Evolutionary conservation across 92 coral and sea anemone species (phyloP), one percentile per base, ranked within the genome.

Genomic region (Blastomussa wellsi): DNA sequence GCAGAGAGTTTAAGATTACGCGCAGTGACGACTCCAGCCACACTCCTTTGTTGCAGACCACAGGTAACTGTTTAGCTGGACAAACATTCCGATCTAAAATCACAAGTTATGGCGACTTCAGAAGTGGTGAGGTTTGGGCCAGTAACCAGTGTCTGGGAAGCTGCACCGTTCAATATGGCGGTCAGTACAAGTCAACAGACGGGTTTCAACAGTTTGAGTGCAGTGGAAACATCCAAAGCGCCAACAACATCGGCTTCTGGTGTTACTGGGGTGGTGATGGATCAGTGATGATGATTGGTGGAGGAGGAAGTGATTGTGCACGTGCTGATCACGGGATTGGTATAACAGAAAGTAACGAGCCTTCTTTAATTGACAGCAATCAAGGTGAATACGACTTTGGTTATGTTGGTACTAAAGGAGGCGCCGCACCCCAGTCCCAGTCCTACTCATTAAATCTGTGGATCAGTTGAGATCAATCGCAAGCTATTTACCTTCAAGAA

Each of bases 21-120:
- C 91, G 90, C n/a, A 88, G 84, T 73, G 91, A 91, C 20, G 92
- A 88, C 77, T 39, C 44, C 17, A 49, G 49, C 16, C 94, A 91
- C 38, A 88, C 92, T 11, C 66, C 84, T 22, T 77, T 88, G 53
- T 44, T 91, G 15, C 78, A 57, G 71, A 91, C 94, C 29, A 74
- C 60, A 7, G 85, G 68, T 24, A 38, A 84, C 88, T 91, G 94
- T 51, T 77, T 84, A 12, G 79, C 49, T 10, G 71, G 83, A 36
- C 86, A 42, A 41, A 78, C 92, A 73, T 91, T 88, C 51, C 89
- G 94, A 22, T 80, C 85, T 0, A 88, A 88, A 72, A 57, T 91
- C 66, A 59, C 90, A 29, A 88, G 90, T 38, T 91, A 42, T 72
- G 94, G 92, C 2, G 68, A 84, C 42, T 57, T 57, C 24, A 57